phyloP scores from a whole-genome alignment of 1,140 invertebrate species.

The Pantala flavescens region DNA sequence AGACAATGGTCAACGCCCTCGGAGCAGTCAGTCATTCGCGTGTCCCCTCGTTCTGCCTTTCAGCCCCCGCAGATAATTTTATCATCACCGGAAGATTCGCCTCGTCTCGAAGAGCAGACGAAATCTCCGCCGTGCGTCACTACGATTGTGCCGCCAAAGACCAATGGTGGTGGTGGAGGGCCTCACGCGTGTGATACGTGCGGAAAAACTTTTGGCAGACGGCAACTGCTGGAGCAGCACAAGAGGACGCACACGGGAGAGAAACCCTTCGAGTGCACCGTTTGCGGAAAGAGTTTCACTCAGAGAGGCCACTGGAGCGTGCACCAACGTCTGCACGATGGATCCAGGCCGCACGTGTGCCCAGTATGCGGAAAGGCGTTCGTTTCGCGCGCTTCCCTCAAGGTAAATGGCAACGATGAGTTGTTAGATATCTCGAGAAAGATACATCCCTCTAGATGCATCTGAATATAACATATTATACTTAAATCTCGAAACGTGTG shows the following conservation, averaged over 20 bases:
- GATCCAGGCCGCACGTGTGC: slow-evolving; percentile 36
- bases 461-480: slow-evolving; percentile 13
- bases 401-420: slow-evolving; percentile 29
- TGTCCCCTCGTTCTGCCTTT: background rate
- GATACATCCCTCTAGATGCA: background rate
- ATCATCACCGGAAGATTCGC: slow-evolving; percentile 10
- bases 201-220: background rate
- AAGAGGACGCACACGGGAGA: background rate
- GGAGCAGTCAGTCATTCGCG: background rate
- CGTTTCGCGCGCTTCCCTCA: slow-evolving; percentile 36
- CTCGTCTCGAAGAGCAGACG: slow-evolving; percentile 28
- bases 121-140: slow-evolving; percentile 30
- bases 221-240: slow-evolving; percentile 37
- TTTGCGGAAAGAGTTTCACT: slow-evolving; percentile 13
- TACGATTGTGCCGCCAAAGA: slow-evolving; percentile 24
- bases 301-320: slow-evolving; percentile 29
- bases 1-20: slow-evolving; percentile 19
- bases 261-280: background rate
- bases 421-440: background rate
- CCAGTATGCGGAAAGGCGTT: slow-evolving; percentile 48
- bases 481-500: slow-evolving; percentile 19
- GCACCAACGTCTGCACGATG: slow-evolving; percentile 28
- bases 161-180: slow-evolving; percentile 17
- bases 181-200: background rate
- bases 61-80: background rate